Base-by-base conservation (phyloP, 2,888 invertebrate species). In the Gari tellinella region DNA sequence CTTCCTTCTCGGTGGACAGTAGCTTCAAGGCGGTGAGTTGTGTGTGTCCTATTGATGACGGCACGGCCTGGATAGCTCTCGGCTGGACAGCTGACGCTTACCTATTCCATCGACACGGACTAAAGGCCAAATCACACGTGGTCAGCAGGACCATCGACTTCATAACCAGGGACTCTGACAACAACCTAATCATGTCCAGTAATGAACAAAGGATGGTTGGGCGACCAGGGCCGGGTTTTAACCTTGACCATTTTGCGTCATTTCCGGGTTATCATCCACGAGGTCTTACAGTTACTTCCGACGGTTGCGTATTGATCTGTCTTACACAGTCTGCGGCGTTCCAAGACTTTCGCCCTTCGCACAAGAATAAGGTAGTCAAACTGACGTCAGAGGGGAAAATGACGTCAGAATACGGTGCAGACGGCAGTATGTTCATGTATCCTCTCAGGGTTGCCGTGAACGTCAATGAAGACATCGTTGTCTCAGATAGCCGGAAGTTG, bases 381-480 rank as follows among this genome's bases (percentile, higher is more conserved):
- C 55, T 78, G 48, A 65, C 65, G 17, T 12, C 57, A 0, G 58
- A 57, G 15, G 82, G 82, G 8, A 70, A 68, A 49, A 73, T 80
- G 65, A 58, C 41, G 7, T 46, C 53, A 19, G 82, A 82, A 58
- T 82, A 80, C 45, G 78, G 80, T 1, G 80, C 81, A n/a, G 79
- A 81, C 17, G 76, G 79, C 25, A 81, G 76, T 41, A 52, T 79
- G 17, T 84, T 81, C 53, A 74, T 80, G 58, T 81, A 82, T 57
- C 81, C 77, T 15, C 73, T 85, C 19, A 74, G 84, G 41, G 76
- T 86, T n/a, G 84, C 84, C 7, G 81, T 85, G 5, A 86, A 85
- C 67, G 80, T 85, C 53, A 85, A 83, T 38, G 82, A 78, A 15
- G 85, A 87, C 53, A 80, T 87, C 12, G 83, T 83, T 45, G 81